Percentiles rank a stretch among this genome's conserved stretches.
Conservation (phyloP, 2,888 invertebrate species). For the Trichogramma dendrolimi region DNA sequence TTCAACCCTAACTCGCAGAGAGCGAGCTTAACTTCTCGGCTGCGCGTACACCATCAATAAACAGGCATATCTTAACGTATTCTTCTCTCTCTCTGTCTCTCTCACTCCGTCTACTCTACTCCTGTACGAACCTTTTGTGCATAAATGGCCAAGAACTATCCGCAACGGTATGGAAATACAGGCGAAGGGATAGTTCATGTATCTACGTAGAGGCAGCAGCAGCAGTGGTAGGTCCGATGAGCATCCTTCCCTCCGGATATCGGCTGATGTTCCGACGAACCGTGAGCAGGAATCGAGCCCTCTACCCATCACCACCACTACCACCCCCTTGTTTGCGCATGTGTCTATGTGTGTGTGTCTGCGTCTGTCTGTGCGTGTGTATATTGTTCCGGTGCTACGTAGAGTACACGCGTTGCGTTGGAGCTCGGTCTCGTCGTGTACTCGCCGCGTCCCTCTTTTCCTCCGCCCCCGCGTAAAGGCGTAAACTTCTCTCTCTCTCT, state of each 20-base stretch:
- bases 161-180: no score
- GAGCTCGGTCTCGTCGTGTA: neutral
- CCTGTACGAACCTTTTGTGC: neutral
- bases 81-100: constrained; percentile 7
- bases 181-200: no score
- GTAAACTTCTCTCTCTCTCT: neutral
- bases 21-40: no score
- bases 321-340: no score
- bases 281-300: neutral
- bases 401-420: neutral
- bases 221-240: no score
- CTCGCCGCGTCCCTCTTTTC: neutral
- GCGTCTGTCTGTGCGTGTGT: no score
- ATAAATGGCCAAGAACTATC: no score
- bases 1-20: no score
- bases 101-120: constrained; percentile 4
- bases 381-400: constrained; percentile 14
- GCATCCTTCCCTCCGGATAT: constrained; percentile 17
- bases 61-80: neutral
- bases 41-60: no score
- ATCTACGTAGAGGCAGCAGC: no score
- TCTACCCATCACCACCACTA: no score
- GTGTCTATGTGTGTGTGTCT: no score
- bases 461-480: neutral
- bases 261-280: constrained; percentile 29